Evolutionary conservation across 2,797 vertebrate species (phyloP).

Genomic region (Pelobates cultripes): DNA sequence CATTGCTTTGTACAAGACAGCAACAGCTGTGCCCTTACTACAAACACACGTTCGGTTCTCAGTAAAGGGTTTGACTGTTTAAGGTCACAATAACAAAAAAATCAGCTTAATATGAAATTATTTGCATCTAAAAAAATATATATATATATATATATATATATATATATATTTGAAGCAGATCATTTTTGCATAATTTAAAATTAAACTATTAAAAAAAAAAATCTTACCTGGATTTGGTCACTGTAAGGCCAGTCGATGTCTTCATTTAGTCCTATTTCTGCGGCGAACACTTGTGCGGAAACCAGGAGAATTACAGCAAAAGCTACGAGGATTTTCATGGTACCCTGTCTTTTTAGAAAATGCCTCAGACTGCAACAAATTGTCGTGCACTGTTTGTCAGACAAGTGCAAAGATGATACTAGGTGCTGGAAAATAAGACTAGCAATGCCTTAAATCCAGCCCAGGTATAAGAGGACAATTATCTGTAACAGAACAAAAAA

Average conservation of each 20-base stretch:
- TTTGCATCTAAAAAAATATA: neutral
- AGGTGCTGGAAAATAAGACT: neutral
- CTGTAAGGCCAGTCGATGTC: conserved; percentile 76
- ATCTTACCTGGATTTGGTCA: conserved; percentile 80
- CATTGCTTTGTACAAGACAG: neutral
- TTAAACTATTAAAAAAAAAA: neutral
- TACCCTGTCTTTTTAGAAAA: conserved; percentile 16
- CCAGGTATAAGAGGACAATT: neutral
- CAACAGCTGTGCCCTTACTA: conserved; percentile 2
- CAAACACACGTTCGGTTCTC: neutral
- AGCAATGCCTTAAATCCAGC: conserved; percentile 1
- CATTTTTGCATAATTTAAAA: neutral
- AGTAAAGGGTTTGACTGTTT: neutral
- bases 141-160: too few relatives aligned
- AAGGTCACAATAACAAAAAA: neutral
- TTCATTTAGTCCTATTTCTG: conserved; percentile 76
- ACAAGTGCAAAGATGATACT: conserved; percentile 3
- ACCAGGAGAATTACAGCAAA: conserved; percentile 74
- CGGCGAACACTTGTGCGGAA: conserved; percentile 71
- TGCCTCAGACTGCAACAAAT: conserved; percentile 27
- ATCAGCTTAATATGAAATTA: neutral
- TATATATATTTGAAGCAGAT: too few relatives aligned
- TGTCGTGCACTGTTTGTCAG: neutral
- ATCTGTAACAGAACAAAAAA: conserved; percentile 25
- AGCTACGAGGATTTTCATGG: conserved; percentile 82